Base-by-base conservation (phyloP, 1,140 invertebrate genomes). In the Trichoplusia ni region DNA sequence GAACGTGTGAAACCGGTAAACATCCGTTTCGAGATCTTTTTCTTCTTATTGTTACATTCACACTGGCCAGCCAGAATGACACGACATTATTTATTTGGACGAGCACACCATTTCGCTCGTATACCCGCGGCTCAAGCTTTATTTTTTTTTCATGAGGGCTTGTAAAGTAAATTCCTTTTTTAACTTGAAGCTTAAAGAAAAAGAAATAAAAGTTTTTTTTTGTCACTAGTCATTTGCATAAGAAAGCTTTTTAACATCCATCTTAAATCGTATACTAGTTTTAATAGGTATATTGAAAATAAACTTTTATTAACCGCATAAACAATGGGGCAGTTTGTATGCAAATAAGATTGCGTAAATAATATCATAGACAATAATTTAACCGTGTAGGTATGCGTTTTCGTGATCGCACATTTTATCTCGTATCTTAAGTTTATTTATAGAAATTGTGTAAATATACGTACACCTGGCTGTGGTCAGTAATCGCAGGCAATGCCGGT, bases 271-370 rank as follows among this genome's bases (percentile, higher is more conserved):
- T n/a, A n/a, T n/a, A n/a, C n/a, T n/a, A n/a, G n/a, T n/a, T n/a
- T n/a, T n/a, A n/a, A n/a, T n/a, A n/a, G n/a, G n/a, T n/a, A n/a
- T n/a, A n/a, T n/a, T n/a, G n/a, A 31, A 31, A 31, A 47, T 13
- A 8, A 18, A 23, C 25, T 49, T 49, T 23, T 31, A 18, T 49
- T 11, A 51, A 51, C 16, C 33, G 8, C 25, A 53, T 58, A 68
- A 63, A 71, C 68, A 79, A 74, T 79, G 53, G 63, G 44, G 42
- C 42, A 60, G 63, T 74, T 70, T 67, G 31, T 74, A 74, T 79
- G 71, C 53, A 70, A 79, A 73, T 79, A 64, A 56, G 33, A 71
- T 71, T 61, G 46, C 56, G 42, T 23, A 29, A 46, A 73, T 60
- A 53, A 54, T 35, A 7, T 37, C 51, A 16, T 18, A 25, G 19